A percentile compares a stretch with the other conserved stretches of the same genome.
Conservation (phyloP, 2,113 vertebrate genomes). For the Rhinoderma darwinii region DNA sequence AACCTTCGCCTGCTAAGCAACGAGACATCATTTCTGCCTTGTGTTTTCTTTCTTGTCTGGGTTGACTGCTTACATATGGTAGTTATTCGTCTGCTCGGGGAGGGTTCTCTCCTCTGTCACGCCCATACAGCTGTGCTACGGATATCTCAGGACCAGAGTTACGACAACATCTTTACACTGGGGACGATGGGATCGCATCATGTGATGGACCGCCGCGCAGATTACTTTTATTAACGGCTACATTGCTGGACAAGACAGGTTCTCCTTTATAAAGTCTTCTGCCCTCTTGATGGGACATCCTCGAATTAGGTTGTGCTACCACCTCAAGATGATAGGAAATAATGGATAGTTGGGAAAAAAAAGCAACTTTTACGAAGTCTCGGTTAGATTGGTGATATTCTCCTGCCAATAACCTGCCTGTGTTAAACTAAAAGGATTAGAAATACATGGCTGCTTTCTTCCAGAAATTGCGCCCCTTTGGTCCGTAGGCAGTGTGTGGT, state of each 20-base stretch:
- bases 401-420: too few species aligned
- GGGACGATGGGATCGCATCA: slow-evolving; percentile 23
- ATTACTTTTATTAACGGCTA: background rate
- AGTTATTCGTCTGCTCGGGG: slow-evolving; percentile 47
- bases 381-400: too few species aligned
- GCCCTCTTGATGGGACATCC: background rate
- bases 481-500: too few species aligned
- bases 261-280: background rate
- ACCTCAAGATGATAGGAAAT: background rate
- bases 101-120: slow-evolving; percentile 48
- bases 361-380: too few species aligned
- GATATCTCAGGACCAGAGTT: background rate
- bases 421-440: too few species aligned
- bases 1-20: slow-evolving; percentile 56
- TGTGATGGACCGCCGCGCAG: slow-evolving; percentile 14
- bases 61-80: slow-evolving; percentile 58
- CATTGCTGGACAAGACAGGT: background rate
- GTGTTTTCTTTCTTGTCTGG: slow-evolving; percentile 51
- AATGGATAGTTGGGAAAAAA: too few species aligned
- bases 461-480: too few species aligned
- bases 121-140: slow-evolving; percentile 43
- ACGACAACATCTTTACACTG: slow-evolving; percentile 19
- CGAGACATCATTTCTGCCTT: slow-evolving; percentile 42
- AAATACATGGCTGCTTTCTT: too few species aligned
- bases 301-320: background rate